phyloP scores from a whole-genome alignment of 2,797 vertebrate species.

The Phrynocephalus guinanensis region DNA sequence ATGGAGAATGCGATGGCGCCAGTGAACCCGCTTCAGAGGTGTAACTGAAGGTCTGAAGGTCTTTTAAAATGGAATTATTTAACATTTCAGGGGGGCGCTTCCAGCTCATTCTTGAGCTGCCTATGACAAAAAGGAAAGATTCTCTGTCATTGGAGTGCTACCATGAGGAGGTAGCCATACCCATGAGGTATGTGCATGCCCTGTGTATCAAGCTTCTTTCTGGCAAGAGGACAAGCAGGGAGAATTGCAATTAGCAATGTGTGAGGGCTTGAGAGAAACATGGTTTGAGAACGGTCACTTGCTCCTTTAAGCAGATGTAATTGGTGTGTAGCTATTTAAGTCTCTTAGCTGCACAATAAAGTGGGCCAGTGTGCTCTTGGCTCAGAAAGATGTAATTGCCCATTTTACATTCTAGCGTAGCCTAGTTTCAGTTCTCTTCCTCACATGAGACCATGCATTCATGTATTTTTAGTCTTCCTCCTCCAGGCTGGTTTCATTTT shows the following conservation, averaged over 20 bases:
- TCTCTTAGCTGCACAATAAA: neutral
- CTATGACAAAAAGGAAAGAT: neutral
- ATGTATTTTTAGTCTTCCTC: conserved; percentile 34
- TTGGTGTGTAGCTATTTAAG: neutral
- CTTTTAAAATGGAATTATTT: too few species aligned
- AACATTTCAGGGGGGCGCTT: too few species aligned
- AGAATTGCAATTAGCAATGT: neutral
- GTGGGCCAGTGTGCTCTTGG: neutral
- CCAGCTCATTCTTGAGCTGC: too few species aligned
- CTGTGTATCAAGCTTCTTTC: neutral
- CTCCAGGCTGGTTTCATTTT: neutral
- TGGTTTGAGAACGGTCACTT: neutral
- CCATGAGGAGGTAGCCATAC: neutral
- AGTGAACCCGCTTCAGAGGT: too few species aligned
- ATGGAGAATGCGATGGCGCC: too few species aligned
- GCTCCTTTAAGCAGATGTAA: neutral
- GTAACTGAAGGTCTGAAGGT: too few species aligned
- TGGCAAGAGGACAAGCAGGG: neutral
- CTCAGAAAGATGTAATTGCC: neutral
- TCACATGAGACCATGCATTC: neutral
- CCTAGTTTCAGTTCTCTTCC: conserved; percentile 7
- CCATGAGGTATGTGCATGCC: neutral
- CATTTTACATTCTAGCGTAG: neutral
- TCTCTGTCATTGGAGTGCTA: neutral
- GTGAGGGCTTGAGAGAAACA: neutral